phyloP scores from a whole-genome alignment of 2,888 invertebrate species.

The Alviniconcha strummeri region DNA sequence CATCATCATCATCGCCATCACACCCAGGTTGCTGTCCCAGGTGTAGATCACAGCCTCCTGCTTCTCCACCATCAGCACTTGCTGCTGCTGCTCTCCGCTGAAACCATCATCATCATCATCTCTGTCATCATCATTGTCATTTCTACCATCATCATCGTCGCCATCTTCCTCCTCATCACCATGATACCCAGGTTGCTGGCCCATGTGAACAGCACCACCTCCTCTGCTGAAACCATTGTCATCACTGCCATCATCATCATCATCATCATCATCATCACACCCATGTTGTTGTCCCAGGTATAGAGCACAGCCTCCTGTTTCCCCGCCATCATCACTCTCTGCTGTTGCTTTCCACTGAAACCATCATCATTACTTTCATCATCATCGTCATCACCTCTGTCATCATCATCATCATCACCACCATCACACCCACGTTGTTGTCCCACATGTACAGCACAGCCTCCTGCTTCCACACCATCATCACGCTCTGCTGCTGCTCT shows the following conservation, averaged over 20 bases:
- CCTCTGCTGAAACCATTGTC: neutral
- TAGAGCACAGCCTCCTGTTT: conserved; percentile 75
- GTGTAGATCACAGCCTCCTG: conserved; percentile 75
- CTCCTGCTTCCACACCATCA: conserved; percentile 55
- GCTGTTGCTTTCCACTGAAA: conserved; percentile 51
- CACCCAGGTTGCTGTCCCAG: conserved; percentile 69
- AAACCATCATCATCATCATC: neutral
- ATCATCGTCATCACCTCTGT: conserved; percentile 1
- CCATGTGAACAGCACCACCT: conserved; percentile 69
- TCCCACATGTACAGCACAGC: conserved; percentile 77
- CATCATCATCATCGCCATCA: neutral
- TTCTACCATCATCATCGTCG: neutral
- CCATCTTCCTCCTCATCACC: neutral
- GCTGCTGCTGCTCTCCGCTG: conserved; percentile 54
- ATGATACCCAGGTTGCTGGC: conserved; percentile 65
- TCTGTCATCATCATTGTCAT: neutral
- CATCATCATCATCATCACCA: conserved; percentile 3
- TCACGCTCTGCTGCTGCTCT: conserved; percentile 43
- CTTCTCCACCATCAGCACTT: conserved; percentile 50
- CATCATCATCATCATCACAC: conserved; percentile 14
- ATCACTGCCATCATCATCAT: conserved; percentile 22
- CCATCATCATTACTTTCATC: neutral
- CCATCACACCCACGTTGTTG: conserved; percentile 45
- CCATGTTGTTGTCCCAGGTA: too few relatives aligned
- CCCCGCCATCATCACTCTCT: conserved; percentile 46